Conservation (phyloP, 2,113 vertebrate species). For the Chelonoidis abingdonii region DNA sequence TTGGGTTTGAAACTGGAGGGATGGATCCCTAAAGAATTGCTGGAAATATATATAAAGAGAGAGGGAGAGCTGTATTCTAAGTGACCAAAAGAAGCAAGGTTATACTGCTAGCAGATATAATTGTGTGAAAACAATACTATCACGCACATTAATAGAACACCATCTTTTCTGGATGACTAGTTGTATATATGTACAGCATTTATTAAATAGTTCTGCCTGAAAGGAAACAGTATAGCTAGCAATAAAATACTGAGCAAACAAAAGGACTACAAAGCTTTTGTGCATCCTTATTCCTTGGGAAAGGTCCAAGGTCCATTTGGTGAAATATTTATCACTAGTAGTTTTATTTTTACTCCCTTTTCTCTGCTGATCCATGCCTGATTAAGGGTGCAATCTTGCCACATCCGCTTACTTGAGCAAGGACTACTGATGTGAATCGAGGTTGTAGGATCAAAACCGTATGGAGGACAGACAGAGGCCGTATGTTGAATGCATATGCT, state of each 20-base stretch:
- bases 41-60: neutral
- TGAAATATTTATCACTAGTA: neutral
- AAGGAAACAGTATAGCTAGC: slow-evolving; percentile 1
- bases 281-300: slow-evolving; percentile 19
- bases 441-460: neutral
- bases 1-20: neutral
- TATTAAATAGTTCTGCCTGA: slow-evolving; percentile 21
- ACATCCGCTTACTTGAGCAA: neutral
- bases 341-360: neutral
- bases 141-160: neutral
- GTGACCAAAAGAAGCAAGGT: slow-evolving; percentile 28
- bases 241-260: slow-evolving; percentile 3
- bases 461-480: neutral
- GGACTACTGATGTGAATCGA: fast-evolving
- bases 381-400: neutral
- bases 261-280: slow-evolving; percentile 10
- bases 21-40: slow-evolving; percentile 15
- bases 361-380: slow-evolving; percentile 14
- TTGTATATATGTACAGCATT: neutral
- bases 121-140: slow-evolving; percentile 2
- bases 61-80: neutral
- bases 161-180: neutral
- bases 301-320: slow-evolving; percentile 2
- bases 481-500: neutral
- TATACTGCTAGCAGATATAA: slow-evolving; percentile 31